phyloP scores from a whole-genome alignment of 2,797 vertebrate genomes.

The Trichosurus vulpecula region DNA sequence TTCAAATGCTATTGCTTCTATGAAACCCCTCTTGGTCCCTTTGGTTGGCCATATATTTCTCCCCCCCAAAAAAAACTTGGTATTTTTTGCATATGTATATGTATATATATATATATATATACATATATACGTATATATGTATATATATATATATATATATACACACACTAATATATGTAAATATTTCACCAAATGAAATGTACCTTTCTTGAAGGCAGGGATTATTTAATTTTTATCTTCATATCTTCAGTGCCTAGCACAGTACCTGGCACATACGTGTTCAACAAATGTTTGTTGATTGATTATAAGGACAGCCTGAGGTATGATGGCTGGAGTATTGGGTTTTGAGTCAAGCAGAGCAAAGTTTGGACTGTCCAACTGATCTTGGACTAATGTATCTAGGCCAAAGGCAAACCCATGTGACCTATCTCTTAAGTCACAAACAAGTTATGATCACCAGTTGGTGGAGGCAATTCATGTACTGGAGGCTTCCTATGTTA shows the following conservation, averaged over 20 bases:
- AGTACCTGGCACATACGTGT: neutral
- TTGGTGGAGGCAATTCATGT: neutral
- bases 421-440: neutral
- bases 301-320: neutral
- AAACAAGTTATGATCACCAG: neutral
- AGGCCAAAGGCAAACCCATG: neutral
- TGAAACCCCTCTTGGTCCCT: neutral
- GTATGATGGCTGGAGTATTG: neutral
- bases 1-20: neutral
- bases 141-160: too few relatives aligned
- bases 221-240: neutral
- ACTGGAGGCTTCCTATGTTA: neutral
- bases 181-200: neutral
- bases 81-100: neutral
- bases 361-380: neutral
- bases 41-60: neutral
- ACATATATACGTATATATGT: neutral
- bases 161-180: neutral
- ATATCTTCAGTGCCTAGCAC: neutral
- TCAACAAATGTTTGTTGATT: neutral
- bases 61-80: too few relatives aligned
- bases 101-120: too few relatives aligned
- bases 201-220: neutral
- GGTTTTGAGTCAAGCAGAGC: neutral
- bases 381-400: neutral